Evolutionary conservation across 30 jellyfish, hydroid and myxozoan genomes (phyloP).

Genomic region (Aurelia aurita): DNA sequence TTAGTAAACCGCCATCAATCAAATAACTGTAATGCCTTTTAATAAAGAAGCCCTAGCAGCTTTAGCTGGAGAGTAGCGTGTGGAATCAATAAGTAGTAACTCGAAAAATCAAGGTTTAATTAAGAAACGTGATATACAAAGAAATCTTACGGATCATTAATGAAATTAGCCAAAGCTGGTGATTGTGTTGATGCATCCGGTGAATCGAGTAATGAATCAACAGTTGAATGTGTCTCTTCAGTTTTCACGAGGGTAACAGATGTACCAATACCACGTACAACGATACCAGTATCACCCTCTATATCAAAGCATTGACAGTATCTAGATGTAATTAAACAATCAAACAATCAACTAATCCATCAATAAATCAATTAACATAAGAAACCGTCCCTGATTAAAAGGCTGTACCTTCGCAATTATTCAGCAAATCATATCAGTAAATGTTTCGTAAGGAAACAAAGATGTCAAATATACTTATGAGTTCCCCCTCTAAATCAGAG

Average conservation of each 20-base stretch:
- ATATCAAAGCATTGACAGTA: constrained; percentile 83
- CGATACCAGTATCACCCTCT: constrained; percentile 97
- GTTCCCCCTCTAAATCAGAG: too few species aligned
- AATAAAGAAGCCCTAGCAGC: too few species aligned
- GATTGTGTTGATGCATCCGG: constrained; percentile 43
- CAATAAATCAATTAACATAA: background rate
- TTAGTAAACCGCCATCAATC: too few species aligned
- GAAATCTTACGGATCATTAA: constrained; percentile 30
- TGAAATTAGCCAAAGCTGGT: constrained; percentile 9
- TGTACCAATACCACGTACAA: constrained; percentile 95
- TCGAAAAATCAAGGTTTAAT: too few species aligned
- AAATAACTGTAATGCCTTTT: too few species aligned
- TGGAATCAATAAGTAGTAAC: too few species aligned
- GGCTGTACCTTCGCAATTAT: too few species aligned
- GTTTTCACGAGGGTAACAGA: constrained; percentile 72
- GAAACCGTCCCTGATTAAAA: background rate
- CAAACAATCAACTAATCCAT: background rate
- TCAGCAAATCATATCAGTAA: too few species aligned
- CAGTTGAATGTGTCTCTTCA: constrained; percentile 18
- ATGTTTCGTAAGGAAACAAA: too few species aligned
- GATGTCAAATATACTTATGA: too few species aligned
- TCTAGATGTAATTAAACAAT: constrained; percentile 8
- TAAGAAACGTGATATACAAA: background rate
- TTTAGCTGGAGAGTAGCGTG: too few species aligned
- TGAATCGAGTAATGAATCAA: constrained; percentile 32